Evolutionary conservation across 1,140 invertebrate genomes (phyloP).

Genomic region (Trigoniulus corallinus): DNA sequence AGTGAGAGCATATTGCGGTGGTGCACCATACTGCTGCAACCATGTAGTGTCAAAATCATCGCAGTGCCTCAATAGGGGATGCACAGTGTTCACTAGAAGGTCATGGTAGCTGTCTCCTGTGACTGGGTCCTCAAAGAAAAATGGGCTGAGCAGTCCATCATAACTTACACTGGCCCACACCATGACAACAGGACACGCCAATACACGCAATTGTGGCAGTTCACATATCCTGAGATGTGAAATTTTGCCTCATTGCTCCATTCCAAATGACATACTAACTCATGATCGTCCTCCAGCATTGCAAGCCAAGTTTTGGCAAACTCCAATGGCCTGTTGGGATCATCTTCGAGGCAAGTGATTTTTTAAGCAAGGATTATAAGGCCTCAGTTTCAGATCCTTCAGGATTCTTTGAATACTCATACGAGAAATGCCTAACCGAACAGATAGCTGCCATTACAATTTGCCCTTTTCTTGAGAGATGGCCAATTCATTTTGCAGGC

Average conservation of each 20-base stretch:
- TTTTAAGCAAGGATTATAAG: too few relatives aligned
- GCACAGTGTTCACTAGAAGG: not conserved
- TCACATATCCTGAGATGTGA: not conserved
- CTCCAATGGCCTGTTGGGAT: not conserved
- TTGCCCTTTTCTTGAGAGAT: too few relatives aligned
- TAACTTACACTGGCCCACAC: conserved; percentile 8
- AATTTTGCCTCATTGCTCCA: not conserved
- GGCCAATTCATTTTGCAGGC: too few relatives aligned
- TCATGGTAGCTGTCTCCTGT: not conserved
- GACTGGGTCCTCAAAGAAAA: conserved; percentile 9
- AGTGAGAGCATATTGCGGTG: not conserved
- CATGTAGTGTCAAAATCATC: not conserved
- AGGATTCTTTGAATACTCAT: too few relatives aligned
- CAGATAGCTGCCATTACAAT: too few relatives aligned
- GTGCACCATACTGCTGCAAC: not conserved
- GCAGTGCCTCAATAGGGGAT: not conserved
- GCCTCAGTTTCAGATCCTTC: too few relatives aligned
- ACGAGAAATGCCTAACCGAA: too few relatives aligned
- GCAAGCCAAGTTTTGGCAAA: not conserved
- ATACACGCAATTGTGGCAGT: not conserved
- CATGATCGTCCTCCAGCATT: not conserved
- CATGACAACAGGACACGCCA: conserved; percentile 3
- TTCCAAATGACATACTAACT: not conserved
- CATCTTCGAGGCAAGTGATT: too few relatives aligned
- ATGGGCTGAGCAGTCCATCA: conserved; percentile 8